Conservation (phyloP, 2,888 invertebrate genomes). For the Nysson spinosus region DNA sequence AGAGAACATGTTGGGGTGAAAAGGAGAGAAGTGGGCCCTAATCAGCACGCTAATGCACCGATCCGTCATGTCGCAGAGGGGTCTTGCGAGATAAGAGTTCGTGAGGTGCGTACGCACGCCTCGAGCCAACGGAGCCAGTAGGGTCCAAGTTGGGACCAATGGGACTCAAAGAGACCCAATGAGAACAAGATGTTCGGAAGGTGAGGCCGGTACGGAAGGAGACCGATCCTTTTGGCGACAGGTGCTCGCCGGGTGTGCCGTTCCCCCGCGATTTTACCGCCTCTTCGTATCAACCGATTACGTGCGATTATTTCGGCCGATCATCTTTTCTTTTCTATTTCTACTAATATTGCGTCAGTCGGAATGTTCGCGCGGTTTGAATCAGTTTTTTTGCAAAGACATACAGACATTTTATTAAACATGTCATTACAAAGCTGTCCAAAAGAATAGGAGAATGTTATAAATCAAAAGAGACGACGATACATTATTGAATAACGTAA, state of each 20-base stretch:
- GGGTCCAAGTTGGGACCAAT: constrained; percentile 26
- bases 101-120: constrained; percentile 35
- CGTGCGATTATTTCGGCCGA: too few relatives aligned
- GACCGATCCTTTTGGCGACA: constrained; percentile 56
- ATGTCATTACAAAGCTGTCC: too few relatives aligned
- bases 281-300: not conserved
- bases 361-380: too few relatives aligned
- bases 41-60: constrained; percentile 73
- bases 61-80: constrained; percentile 70
- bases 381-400: too few relatives aligned
- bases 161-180: not conserved
- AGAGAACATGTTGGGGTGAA: too few relatives aligned
- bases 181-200: constrained; percentile 21
- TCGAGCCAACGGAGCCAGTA: constrained; percentile 6
- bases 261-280: constrained; percentile 33
- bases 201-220: constrained; percentile 48
- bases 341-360: too few relatives aligned
- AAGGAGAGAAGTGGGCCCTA: constrained; percentile 49
- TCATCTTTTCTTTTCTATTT: not conserved
- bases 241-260: constrained; percentile 60
- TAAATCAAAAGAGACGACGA: too few relatives aligned
- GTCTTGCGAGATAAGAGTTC: constrained; percentile 55
- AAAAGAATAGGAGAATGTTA: too few relatives aligned
- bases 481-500: too few relatives aligned
- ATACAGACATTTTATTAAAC: too few relatives aligned